Conservation (phyloP, 2,888 invertebrate species). For the Cerastoderma edule region DNA sequence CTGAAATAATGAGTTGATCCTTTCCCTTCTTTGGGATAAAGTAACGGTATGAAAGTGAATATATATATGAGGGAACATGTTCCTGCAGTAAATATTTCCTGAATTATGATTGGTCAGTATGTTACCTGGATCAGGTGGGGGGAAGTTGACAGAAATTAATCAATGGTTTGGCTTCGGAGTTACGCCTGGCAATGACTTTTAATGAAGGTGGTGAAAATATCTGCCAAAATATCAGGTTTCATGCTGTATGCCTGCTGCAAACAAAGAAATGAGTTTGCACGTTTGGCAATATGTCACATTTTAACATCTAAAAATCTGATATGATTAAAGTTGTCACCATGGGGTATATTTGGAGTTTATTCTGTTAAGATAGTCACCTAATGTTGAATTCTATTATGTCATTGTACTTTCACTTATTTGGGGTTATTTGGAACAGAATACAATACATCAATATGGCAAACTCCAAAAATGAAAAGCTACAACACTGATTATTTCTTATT, state of each 20-base stretch:
- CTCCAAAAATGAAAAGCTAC: too few relatives aligned
- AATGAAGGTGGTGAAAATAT: conserved; percentile 13
- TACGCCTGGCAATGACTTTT: neutral
- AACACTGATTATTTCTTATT: too few relatives aligned
- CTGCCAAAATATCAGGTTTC: conserved; percentile 10
- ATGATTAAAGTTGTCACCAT: conserved; percentile 17
- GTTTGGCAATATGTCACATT: conserved; percentile 8
- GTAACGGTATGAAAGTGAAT: too few relatives aligned
- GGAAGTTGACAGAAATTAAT: conserved; percentile 10
- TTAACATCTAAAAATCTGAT: conserved; percentile 7
- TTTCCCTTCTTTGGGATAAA: too few relatives aligned
- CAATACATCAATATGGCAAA: too few relatives aligned
- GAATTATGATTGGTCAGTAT: conserved; percentile 11
- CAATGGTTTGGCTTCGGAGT: conserved; percentile 10
- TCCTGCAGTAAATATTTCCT: neutral
- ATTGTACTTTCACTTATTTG: too few relatives aligned
- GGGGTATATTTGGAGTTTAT: too few relatives aligned
- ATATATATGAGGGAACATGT: too few relatives aligned
- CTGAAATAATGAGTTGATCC: too few relatives aligned
- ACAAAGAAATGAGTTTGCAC: neutral
- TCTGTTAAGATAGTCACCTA: too few relatives aligned
- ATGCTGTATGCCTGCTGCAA: neutral
- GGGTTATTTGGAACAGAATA: too few relatives aligned
- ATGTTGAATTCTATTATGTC: neutral
- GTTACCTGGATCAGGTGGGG: conserved; percentile 17